Conservation (phyloP, 2,113 vertebrate genomes). For the Microcebus murinus region DNA sequence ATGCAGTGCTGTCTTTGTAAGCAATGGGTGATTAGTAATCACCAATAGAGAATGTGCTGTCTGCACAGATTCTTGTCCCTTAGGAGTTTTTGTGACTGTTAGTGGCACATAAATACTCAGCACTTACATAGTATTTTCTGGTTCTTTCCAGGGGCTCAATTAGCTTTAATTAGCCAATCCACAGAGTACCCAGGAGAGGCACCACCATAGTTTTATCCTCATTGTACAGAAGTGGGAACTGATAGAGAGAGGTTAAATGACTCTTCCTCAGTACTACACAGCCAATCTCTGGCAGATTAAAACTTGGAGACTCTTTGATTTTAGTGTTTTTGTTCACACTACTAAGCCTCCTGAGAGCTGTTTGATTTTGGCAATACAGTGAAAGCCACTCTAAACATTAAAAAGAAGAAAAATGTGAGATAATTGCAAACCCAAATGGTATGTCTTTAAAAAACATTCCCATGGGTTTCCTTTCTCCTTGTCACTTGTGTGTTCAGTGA, state of each 20-base stretch:
- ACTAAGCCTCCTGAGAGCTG: background rate
- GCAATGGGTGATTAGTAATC: background rate
- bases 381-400: background rate
- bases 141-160: conserved; percentile 53
- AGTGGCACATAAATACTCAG: conserved; percentile 19
- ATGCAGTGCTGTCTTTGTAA: background rate
- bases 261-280: background rate
- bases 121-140: conserved; percentile 14
- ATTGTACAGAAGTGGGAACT: conserved; percentile 1
- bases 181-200: conserved; percentile 26
- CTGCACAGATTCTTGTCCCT: background rate
- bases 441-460: background rate
- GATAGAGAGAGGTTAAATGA: background rate
- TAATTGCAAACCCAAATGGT: background rate
- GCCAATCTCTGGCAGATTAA: background rate
- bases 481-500: background rate
- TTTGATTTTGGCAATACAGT: background rate
- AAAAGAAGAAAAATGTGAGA: background rate
- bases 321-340: background rate
- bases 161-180: conserved; percentile 56
- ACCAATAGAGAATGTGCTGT: background rate
- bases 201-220: background rate
- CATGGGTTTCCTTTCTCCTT: background rate
- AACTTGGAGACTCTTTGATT: conserved; percentile 22
- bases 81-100: background rate